These are phyloP conservation scores for Habropoda laboriosa DNA, from an alignment of 1,140 invertebrate genomes.

Conservation along the genomic window DNA sequence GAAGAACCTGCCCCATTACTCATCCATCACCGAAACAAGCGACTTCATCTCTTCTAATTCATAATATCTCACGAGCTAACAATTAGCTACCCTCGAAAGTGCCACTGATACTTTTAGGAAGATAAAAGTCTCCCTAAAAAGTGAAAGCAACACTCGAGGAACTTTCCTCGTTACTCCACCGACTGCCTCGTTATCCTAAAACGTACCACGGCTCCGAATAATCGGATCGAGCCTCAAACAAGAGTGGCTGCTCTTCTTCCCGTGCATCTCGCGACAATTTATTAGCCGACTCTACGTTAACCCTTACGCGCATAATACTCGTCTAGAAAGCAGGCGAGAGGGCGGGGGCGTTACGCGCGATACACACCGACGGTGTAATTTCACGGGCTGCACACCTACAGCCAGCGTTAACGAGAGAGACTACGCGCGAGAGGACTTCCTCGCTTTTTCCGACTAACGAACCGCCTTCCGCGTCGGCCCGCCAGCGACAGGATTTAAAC, in stretches of 20 bases:
- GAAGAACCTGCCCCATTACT: too few species aligned
- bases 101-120: too few species aligned
- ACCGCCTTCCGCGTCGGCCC: conserved; percentile 58
- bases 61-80: too few species aligned
- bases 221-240: background rate
- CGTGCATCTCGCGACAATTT: conserved; percentile 17
- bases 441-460: conserved; percentile 63
- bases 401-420: conserved; percentile 55
- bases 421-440: conserved; percentile 18
- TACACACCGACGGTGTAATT: conserved; percentile 57
- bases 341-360: conserved; percentile 39
- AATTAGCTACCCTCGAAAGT: too few species aligned
- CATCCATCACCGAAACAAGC: too few species aligned
- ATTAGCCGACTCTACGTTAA: conserved; percentile 28
- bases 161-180: background rate
- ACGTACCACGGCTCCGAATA: background rate
- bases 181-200: too few species aligned
- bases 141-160: too few species aligned
- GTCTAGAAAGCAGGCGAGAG: background rate
- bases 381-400: conserved; percentile 40
- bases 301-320: conserved; percentile 18
- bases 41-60: too few species aligned
- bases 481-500: conserved; percentile 53
- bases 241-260: background rate
- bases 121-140: too few species aligned